Evolutionary conservation across 2,888 invertebrate genomes (phyloP).

Genomic region (Eurytoma californica): DNA sequence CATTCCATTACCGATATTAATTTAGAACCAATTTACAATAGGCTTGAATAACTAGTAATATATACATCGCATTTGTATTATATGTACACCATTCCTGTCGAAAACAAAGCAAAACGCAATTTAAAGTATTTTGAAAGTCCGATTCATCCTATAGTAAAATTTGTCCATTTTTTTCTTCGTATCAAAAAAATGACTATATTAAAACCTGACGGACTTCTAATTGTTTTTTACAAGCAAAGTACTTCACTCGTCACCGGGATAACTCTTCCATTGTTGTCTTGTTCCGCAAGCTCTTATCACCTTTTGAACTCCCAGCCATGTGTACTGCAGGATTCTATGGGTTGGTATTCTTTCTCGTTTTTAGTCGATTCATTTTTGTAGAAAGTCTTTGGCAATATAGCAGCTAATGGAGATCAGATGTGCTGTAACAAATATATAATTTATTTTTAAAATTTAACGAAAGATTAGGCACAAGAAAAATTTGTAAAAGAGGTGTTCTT

Average conservation of each 20-base stretch:
- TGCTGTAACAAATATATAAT: slow-evolving; percentile 31
- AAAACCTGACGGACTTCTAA: too few relatives aligned
- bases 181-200: not conserved
- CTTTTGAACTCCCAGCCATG: not conserved
- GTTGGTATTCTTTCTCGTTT: not conserved
- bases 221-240: not conserved
- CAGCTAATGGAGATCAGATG: slow-evolving; percentile 22
- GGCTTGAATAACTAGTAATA: too few relatives aligned
- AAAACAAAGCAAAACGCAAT: too few relatives aligned
- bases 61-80: too few relatives aligned
- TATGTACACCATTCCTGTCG: too few relatives aligned
- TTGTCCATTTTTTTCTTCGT: not conserved
- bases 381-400: not conserved
- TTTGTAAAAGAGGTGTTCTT: too few relatives aligned
- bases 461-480: too few relatives aligned
- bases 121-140: too few relatives aligned
- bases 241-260: slow-evolving; percentile 5
- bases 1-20: too few relatives aligned
- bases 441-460: not conserved
- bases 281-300: not conserved
- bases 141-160: not conserved
- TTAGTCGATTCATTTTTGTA: not conserved
- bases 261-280: not conserved
- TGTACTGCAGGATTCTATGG: not conserved
- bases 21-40: too few relatives aligned